Evolutionary conservation across 2,888 invertebrate species (phyloP), one percentile per base, ranked within the genome.

Genomic region (Toxonevra muliebris): DNA sequence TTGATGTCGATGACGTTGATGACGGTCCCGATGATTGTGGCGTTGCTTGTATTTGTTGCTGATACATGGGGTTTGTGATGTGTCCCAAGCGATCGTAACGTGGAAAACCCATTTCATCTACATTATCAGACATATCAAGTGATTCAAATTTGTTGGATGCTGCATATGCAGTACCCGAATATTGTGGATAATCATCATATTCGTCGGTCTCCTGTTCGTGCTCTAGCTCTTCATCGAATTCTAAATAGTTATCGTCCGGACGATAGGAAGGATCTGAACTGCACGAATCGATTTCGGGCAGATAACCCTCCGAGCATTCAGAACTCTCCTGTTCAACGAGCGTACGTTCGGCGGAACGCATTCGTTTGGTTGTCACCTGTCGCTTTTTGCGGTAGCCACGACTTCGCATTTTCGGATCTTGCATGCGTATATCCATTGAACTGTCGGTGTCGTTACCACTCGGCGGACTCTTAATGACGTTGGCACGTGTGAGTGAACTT

Each of bases 401-500:
- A 85, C 88, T 89, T 54, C 91, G 85, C 74, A 91, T 87, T 75
- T 91, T 89, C 0, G 90, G 89, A 80, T 91, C 91, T 76, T 91
- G 89, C 68, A 90, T 89, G 1, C 84, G 79, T 40, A 90, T 87
- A 78, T 90, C 90, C 69, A 90, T 79, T 1, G 91, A 92, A 76
- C 92, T 92, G 70, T 92, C 92, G 0, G 92, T 92, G 72, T 92
- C 92, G 75, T 92, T 92, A 67, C 91, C 92, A 77, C 91, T 92
- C 0, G 91, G 91, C 13, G 91, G 91, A 82, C 90, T 91, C 78
- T 91, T 90, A 43, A 90, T 84, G 13, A 90, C 89, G 72, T 89
- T 87, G 73, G 87, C 86, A 10, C 89, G 88, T 3, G 90, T 84
- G 42, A 90, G 77, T 0, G 90, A 89, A 62, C 89, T 89, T 82